Base-by-base conservation (phyloP, 2,797 vertebrate species). In the Paratrypauchen microcephalus region DNA sequence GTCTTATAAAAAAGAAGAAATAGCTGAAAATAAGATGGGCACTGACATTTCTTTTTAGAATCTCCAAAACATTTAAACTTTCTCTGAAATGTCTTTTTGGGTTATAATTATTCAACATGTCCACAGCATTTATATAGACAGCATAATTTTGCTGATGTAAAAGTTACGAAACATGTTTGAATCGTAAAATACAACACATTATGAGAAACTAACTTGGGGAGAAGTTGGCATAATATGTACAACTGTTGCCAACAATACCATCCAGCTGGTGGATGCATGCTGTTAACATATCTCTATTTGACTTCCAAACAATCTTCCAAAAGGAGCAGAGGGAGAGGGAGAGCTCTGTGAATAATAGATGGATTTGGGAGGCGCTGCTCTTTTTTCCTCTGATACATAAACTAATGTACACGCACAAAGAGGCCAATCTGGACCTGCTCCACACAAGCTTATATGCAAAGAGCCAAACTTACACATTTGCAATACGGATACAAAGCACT, bases 221-320 rank as follows among this genome's bases (percentile, higher is more conserved):
- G 77, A 74, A 77, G 65, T 81, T 84, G 76, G 80, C 74, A 76
- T 69, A 24, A 2, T 70, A 41, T 32, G 72, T 52, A 26, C 74
- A 83, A 78, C 36, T 23, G 57, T 56, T 82, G 79, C 83, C 82
- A 86, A 74, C 55, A 50, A 83, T 79, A 70, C 60, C 24, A 81
- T 74, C 76, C 79, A 84, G 80, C 83, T 82, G 80, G 76, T 85
- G 67, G 73, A 80, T 74, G 79, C 60, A 74, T 45, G 57, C 74
- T 75, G 84, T 87, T 83, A 84, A 83, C 83, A 87, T 79, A 78
- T 87, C 80, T 84, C 75, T 80, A 86, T 86, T 83, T 83, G 76
- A 89, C 84, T 87, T 87, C 85, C 83, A 88, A 84, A 88, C 77
- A 86, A 86, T 87, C 79, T 83, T 83, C 83, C 84, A 70, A 81